Base-by-base conservation (phyloP, 92 coral and sea anemone species). In the Palythoa caribaeorum region DNA sequence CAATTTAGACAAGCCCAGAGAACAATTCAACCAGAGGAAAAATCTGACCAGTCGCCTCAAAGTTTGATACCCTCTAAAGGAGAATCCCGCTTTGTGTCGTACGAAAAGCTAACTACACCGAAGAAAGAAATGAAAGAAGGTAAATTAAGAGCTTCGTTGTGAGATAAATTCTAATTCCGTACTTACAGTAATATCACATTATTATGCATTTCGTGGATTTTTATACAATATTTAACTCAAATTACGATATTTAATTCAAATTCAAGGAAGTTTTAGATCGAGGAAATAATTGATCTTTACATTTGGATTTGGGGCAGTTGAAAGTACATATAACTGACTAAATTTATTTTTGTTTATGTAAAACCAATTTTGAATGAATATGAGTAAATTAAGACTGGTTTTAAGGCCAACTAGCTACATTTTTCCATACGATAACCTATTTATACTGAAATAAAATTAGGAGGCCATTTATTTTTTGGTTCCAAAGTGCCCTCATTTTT, bases 91-190 rank as follows among this genome's bases (percentile, higher is more conserved):
- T 81, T 81, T 28, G 76, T 11, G n/a, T 76, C 86, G 0, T 81
- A 81, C 51, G 86, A 81, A 19, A 81, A 65, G 10, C 76, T 38
- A 6, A 7, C 76, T 5, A 17, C 86, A 11, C 76, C 86, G 16
- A 48, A 51, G 76, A 81, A 70, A 52, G 86, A 81, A 81, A 48
- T 20, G 57, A 81, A 70, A 52, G 86, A 81, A 65, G 86, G 86
- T 81, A 59, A 28, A 28, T 28, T 28, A 28, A 37, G 52, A 35
- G 10, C 62, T 12, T 15, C 8, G 37, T 6, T 3, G 0, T 1
- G 52, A 14, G 57, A 66, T 39, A 20, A 9, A 2, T 44, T 20
- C 38, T 48, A 20, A 8, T 5, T 16, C 28, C 20, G 28, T 3
- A 53, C 17, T 77, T 13, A 9, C 7, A n/a, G 12, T 57, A 14